Conservation (phyloP, 1,140 invertebrate species). For the Aphaenogaster rudis region DNA sequence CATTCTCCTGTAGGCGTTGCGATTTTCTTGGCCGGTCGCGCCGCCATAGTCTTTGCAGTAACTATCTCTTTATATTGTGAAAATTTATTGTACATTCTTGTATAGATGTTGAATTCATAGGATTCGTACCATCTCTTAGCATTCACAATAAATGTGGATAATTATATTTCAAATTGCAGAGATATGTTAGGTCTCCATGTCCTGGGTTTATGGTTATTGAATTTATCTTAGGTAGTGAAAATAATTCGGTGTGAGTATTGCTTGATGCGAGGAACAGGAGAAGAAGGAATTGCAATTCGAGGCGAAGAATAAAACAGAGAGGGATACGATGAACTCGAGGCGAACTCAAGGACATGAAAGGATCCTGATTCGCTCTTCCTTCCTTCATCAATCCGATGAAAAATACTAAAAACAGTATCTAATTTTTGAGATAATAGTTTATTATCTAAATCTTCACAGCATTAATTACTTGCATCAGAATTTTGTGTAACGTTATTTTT, state of each 20-base stretch:
- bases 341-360: slow-evolving; percentile 48
- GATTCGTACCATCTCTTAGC: no score
- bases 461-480: neutral
- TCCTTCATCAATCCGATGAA: neutral
- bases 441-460: neutral
- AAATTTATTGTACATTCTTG: slow-evolving; percentile 3
- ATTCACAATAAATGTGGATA: neutral
- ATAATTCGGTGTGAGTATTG: slow-evolving; percentile 18
- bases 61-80: neutral
- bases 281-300: slow-evolving; percentile 30
- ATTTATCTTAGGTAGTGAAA: neutral
- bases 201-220: neutral
- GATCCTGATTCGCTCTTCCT: neutral
- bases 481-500: neutral
- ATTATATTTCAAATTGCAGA: neutral
- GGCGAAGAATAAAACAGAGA: slow-evolving; percentile 27
- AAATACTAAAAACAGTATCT: slow-evolving; percentile 15
- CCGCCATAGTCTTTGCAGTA: neutral
- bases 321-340: slow-evolving; percentile 21
- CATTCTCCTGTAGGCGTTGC: slow-evolving; percentile 40
- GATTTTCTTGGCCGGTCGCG: slow-evolving; percentile 3
- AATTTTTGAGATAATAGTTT: neutral
- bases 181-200: neutral
- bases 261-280: slow-evolving; percentile 21
- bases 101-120: neutral